Conservation (phyloP, 2,797 vertebrate genomes). For the Cyprinella venusta region DNA sequence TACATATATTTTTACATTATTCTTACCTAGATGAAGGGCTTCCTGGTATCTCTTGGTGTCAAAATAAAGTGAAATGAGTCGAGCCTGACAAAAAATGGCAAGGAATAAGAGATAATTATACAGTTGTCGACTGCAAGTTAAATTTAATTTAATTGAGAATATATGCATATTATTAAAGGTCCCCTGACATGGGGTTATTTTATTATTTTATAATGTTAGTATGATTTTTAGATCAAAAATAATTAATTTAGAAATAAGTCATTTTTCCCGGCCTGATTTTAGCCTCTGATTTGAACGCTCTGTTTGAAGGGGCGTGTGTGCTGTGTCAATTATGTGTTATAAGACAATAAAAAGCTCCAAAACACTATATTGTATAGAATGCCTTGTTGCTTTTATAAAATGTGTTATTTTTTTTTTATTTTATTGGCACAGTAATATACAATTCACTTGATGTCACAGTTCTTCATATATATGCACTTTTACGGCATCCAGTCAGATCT, state of each 20-base stretch:
- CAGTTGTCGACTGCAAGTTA: not conserved
- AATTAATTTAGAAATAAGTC: too few relatives aligned
- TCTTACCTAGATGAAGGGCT: constrained; percentile 91
- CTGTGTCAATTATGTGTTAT: not conserved
- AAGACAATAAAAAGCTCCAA: not conserved
- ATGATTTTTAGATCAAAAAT: too few relatives aligned
- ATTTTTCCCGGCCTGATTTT: too few relatives aligned
- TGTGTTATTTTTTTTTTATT: not conserved
- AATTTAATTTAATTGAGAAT: not conserved
- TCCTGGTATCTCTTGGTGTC: constrained; percentile 98
- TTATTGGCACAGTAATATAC: not conserved
- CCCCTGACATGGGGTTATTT: too few relatives aligned
- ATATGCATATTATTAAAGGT: not conserved
- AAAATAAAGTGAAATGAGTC: constrained; percentile 96
- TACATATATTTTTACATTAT: not conserved
- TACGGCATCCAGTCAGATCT: not conserved
- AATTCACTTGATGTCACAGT: constrained; percentile 1
- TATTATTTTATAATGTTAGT: too few relatives aligned
- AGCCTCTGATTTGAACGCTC: too few relatives aligned
- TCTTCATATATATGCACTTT: not conserved
- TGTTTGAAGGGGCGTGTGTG: too few relatives aligned
- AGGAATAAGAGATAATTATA: not conserved
- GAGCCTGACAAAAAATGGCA: constrained; percentile 77
- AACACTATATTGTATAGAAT: not conserved
- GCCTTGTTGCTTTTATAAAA: not conserved